phyloP scores from a whole-genome alignment of 1,140 invertebrate genomes.

The Zaprionus gabonicus region DNA sequence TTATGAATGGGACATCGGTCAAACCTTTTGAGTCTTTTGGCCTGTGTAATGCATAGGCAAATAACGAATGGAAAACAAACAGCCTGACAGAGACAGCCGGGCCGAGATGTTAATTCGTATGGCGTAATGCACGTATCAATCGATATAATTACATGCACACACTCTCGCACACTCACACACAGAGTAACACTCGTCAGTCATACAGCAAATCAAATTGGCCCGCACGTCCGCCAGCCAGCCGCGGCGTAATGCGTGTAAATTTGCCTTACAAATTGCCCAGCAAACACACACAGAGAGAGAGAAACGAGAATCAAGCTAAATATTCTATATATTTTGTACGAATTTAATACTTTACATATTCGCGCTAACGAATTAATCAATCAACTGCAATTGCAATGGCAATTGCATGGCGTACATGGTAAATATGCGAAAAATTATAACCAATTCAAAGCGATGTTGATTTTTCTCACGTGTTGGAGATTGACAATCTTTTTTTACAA shows the following conservation, averaged over 20 bases:
- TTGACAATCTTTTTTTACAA: not conserved
- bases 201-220: conserved; percentile 18
- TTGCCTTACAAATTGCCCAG: conserved; percentile 50
- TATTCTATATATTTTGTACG: conserved; percentile 18
- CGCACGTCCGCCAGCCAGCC: conserved; percentile 23
- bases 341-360: conserved; percentile 48
- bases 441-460: not conserved
- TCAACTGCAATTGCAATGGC: conserved; percentile 46
- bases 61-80: conserved; percentile 45
- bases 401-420: conserved; percentile 27
- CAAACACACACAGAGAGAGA: conserved; percentile 44
- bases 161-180: not conserved
- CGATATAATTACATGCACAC: conserved; percentile 19
- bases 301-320: conserved; percentile 26
- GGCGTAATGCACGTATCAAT: conserved; percentile 47
- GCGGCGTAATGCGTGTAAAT: conserved; percentile 24
- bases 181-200: too few species aligned
- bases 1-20: conserved; percentile 65
- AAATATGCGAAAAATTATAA: conserved; percentile 26
- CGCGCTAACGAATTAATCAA: conserved; percentile 76
- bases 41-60: conserved; percentile 66
- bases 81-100: conserved; percentile 31
- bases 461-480: not conserved
- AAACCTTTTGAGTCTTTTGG: conserved; percentile 56
- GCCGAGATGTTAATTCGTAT: conserved; percentile 34